phyloP scores from a whole-genome alignment of 2,797 vertebrate genomes.

The Lophotriccus pileatus region DNA sequence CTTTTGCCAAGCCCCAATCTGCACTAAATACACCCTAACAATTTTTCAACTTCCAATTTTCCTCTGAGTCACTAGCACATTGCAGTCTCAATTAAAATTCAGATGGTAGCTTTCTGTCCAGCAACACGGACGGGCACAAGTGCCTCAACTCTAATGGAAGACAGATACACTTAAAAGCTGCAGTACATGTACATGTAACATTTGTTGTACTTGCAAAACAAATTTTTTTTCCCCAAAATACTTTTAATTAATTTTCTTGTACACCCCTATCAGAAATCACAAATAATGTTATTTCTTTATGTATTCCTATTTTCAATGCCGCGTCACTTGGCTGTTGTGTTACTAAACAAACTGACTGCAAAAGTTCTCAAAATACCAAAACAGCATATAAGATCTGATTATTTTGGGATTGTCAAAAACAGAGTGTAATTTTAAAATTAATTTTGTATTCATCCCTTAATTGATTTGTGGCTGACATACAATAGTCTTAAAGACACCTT shows the following conservation, averaged over 20 bases:
- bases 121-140: background rate
- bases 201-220: background rate
- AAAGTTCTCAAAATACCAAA: background rate
- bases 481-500: background rate
- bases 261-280: background rate
- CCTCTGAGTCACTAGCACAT: background rate
- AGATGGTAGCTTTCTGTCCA: background rate
- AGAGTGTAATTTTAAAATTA: background rate
- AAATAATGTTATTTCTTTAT: background rate
- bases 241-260: background rate
- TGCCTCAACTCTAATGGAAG: background rate
- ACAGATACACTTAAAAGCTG: background rate
- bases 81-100: background rate
- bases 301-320: background rate
- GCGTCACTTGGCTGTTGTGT: background rate
- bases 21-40: background rate
- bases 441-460: background rate
- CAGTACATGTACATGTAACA: fast-evolving
- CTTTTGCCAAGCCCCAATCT: background rate
- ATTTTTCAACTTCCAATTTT: background rate
- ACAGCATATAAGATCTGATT: background rate
- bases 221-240: background rate
- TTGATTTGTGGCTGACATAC: background rate
- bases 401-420: background rate
- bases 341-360: background rate